These are phyloP conservation scores for Sebastes trivittatus DNA, from an alignment of 2,797 vertebrate species.

Conservation along the genomic window DNA sequence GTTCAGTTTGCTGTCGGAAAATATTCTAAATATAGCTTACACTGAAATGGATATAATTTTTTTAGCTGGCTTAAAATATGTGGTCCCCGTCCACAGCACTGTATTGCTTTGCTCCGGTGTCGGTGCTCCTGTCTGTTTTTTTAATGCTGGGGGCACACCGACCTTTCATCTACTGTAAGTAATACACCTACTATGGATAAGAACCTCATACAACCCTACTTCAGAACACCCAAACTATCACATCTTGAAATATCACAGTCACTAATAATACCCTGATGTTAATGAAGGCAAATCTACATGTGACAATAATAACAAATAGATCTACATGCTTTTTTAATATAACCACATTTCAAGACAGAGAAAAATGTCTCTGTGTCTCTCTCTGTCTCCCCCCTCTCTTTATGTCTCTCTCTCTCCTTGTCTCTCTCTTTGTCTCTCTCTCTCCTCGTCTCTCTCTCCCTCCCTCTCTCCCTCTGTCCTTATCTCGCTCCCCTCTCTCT, in stretches of 20 bases:
- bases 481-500: background rate
- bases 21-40: too few relatives aligned
- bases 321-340: background rate
- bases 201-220: too few relatives aligned
- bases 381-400: background rate
- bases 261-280: background rate
- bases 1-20: too few relatives aligned
- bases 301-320: background rate
- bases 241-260: too few relatives aligned
- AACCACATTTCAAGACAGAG: background rate
- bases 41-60: too few relatives aligned
- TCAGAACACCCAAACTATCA: too few relatives aligned
- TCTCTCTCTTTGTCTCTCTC: background rate
- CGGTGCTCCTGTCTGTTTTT: too few relatives aligned
- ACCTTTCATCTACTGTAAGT: rapidly evolving
- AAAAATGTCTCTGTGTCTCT: background rate
- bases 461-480: background rate
- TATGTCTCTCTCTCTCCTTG: background rate
- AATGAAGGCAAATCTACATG: background rate
- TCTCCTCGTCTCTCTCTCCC: background rate
- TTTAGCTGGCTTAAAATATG: too few relatives aligned
- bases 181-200: too few relatives aligned
- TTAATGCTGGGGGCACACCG: too few relatives aligned
- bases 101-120: too few relatives aligned
- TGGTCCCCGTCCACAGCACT: too few relatives aligned